A percentile compares a stretch with the other conserved stretches of the same genome.
Conservation (phyloP, 2,888 invertebrate species). For the Scotopteryx bipunctaria region DNA sequence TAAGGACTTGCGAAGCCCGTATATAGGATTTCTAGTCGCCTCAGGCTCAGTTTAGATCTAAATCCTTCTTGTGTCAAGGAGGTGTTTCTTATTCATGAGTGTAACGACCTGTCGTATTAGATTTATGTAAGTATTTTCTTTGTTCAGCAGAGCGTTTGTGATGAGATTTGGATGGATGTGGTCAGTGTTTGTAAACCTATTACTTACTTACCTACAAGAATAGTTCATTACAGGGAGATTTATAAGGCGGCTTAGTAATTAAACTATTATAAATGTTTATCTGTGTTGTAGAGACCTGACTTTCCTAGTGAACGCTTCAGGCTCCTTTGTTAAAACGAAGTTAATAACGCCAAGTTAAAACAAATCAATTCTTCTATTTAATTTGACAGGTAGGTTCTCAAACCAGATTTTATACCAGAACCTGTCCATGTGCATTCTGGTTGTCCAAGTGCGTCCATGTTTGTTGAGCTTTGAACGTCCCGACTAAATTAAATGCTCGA, state of each 20-base stretch:
- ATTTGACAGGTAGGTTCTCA: neutral
- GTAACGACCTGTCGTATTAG: slow-evolving; percentile 22
- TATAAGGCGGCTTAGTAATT: too few species aligned
- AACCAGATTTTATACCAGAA: neutral
- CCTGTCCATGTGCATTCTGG: slow-evolving; percentile 2
- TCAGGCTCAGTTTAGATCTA: slow-evolving; percentile 26
- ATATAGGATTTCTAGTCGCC: slow-evolving; percentile 33
- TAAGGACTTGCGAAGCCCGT: slow-evolving; percentile 45
- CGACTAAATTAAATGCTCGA: slow-evolving; percentile 18
- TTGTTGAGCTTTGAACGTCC: slow-evolving; percentile 16
- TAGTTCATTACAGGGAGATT: too few species aligned
- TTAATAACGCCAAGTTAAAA: too few species aligned
- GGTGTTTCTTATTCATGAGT: slow-evolving; percentile 29
- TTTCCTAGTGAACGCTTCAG: too few species aligned
- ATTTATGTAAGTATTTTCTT: slow-evolving; percentile 23
- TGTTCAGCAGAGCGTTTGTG: slow-evolving; percentile 11
- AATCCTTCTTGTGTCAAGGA: slow-evolving; percentile 24
- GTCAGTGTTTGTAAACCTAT: too few species aligned
- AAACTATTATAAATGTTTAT: too few species aligned
- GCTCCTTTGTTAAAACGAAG: too few species aligned
- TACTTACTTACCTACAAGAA: too few species aligned
- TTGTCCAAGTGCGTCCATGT: neutral
- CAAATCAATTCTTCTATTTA: too few species aligned
- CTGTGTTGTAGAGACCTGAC: too few species aligned
- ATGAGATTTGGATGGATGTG: slow-evolving; percentile 6